Evolutionary conservation across 2,113 vertebrate species (phyloP).

Genomic region (Sceloporus undulatus): DNA sequence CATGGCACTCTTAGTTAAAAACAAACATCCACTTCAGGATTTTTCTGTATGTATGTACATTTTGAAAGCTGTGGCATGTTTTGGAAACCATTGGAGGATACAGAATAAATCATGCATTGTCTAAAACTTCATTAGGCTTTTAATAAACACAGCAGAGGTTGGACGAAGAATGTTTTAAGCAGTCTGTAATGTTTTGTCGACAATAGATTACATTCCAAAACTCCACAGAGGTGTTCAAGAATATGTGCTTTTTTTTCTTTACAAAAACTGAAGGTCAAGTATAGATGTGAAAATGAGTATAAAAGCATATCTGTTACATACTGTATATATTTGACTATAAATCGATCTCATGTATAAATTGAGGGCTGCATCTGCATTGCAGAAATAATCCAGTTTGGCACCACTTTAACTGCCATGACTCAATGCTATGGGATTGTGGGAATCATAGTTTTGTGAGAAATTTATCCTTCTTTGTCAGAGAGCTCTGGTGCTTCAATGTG

Average conservation of each 20-base stretch:
- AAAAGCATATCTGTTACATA: too few species aligned
- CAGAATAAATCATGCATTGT: slow-evolving; percentile 68
- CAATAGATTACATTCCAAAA: slow-evolving; percentile 62
- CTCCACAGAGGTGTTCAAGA: slow-evolving; percentile 38
- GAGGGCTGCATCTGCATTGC: too few species aligned
- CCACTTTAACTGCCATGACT: too few species aligned
- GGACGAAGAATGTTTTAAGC: slow-evolving; percentile 63
- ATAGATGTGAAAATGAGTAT: too few species aligned
- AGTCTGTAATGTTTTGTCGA: slow-evolving; percentile 52
- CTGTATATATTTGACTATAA: too few species aligned
- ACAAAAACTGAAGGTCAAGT: not conserved
- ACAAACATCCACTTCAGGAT: slow-evolving; percentile 64
- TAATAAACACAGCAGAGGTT: slow-evolving; percentile 57
- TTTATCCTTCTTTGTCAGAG: too few species aligned
- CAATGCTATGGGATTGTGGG: too few species aligned
- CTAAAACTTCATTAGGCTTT: slow-evolving; percentile 45
- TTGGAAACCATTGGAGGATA: slow-evolving; percentile 56
- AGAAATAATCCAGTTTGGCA: too few species aligned
- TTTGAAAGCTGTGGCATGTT: slow-evolving; percentile 68
- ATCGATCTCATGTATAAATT: too few species aligned
- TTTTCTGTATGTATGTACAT: slow-evolving; percentile 70
- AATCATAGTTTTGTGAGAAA: too few species aligned
- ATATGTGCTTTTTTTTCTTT: not conserved
- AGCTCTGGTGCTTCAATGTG: too few species aligned
- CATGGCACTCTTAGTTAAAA: slow-evolving; percentile 65